Percentiles rank a stretch among this genome's conserved stretches.
phyloP scores from a whole-genome alignment of 2,797 vertebrate genomes.

The Catostomus latipinnis region DNA sequence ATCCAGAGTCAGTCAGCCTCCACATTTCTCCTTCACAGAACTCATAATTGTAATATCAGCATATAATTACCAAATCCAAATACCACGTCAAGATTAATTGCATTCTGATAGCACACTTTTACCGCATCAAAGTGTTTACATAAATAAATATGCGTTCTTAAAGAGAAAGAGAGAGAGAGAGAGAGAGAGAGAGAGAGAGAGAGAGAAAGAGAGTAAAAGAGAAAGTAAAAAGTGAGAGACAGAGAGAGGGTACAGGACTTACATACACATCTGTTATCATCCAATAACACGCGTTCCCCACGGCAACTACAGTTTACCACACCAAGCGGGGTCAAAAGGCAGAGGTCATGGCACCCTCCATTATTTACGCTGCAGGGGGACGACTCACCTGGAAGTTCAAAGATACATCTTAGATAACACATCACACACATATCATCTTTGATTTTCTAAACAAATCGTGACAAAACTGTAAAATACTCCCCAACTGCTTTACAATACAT shows the following conservation, averaged over 20 bases:
- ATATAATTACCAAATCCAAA: too few species aligned
- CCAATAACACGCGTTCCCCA: conserved; percentile 89
- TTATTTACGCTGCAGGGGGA: conserved; percentile 92
- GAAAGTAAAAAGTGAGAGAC: conserved; percentile 1
- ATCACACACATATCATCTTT: not conserved
- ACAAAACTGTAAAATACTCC: not conserved
- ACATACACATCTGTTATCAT: conserved; percentile 99
- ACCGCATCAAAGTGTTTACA: too few species aligned
- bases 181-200: not conserved
- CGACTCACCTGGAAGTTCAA: conserved; percentile 83
- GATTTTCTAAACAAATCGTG: not conserved
- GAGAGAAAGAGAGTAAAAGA: conserved; percentile 19
- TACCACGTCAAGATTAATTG: too few species aligned
- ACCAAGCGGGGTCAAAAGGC: conserved; percentile 88
- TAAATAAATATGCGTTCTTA: too few species aligned
- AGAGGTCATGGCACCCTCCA: conserved; percentile 95
- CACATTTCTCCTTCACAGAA: not conserved
- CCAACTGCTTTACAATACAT: not conserved
- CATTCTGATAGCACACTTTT: too few species aligned
- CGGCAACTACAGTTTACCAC: conserved; percentile 93
- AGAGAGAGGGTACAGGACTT: conserved; percentile 78
- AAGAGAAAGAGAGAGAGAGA: too few species aligned
- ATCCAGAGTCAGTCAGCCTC: conserved; percentile 3
- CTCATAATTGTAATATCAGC: not conserved
- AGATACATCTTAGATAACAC: conserved; percentile 16